Percentiles rank a stretch among this genome's conserved stretches.
phyloP scores from a whole-genome alignment of 2,113 vertebrate genomes.

The Redunca redunca region DNA sequence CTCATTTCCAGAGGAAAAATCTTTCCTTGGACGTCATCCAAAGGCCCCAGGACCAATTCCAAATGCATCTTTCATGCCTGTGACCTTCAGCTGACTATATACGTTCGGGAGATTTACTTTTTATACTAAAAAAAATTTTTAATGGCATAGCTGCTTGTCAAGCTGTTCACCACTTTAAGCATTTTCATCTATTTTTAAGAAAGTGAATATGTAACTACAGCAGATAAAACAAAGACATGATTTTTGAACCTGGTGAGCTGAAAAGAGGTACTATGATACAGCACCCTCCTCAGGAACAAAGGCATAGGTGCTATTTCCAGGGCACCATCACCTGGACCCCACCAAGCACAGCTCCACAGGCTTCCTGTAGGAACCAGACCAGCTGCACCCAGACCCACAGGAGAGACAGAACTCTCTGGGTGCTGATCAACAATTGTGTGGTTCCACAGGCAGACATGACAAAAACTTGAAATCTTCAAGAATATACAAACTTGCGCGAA shows the following conservation, averaged over 20 bases:
- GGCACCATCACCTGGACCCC: background rate
- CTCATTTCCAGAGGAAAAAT: background rate
- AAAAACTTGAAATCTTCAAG: background rate
- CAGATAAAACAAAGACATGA: background rate
- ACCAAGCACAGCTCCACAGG: background rate
- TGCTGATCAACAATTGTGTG: background rate
- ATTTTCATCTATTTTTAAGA: background rate
- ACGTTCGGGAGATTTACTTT: background rate
- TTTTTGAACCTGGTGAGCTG: background rate
- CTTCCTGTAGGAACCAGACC: too few species aligned
- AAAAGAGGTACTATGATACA: background rate
- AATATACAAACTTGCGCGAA: background rate
- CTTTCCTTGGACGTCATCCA: background rate
- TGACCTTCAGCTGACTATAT: background rate
- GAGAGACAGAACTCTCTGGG: background rate
- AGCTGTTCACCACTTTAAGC: background rate
- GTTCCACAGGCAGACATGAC: accelerated
- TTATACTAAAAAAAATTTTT: background rate
- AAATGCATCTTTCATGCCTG: background rate
- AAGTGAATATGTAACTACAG: background rate
- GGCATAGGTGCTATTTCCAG: background rate
- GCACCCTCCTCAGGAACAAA: background rate
- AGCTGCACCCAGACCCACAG: background rate
- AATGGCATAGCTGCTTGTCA: background rate
- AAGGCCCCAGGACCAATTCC: background rate